Base-by-base conservation (phyloP, 2,113 vertebrate genomes). In the Zeus faber region DNA sequence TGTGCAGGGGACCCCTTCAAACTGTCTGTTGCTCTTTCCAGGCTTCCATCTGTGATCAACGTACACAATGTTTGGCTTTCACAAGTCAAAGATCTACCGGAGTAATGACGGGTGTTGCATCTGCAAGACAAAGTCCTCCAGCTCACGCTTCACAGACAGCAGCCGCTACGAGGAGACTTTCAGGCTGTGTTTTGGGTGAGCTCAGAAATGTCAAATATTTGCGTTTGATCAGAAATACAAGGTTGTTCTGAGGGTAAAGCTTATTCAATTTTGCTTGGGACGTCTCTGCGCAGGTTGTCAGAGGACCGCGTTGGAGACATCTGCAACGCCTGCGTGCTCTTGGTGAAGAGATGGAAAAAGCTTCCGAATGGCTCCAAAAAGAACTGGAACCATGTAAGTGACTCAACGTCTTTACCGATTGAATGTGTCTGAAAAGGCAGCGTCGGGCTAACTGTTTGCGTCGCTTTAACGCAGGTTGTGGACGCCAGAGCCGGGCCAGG, bases 111-210 rank as follows among this genome's bases (percentile, higher is more conserved):
- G 91, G 48, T 92, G 91, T 56, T 92, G 91, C 74, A 92, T 92
- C 65, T 92, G 91, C 72, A 92, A 92, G 72, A 91, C 91, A 74
- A 92, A 92, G 81, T 91, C 91, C 6, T 92, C 91, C 56, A 92
- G 91, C 23, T 92, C 91, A 29, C 87, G 90, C 8, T 92, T 92
- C 75, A 92, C 91, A 54, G 89, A 91, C 89, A 92, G 91, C 81
- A 83, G 88, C 39, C 77, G 90, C 60, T 92, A 92, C 54, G 88
- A 92, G 22, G 90, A 91, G 56, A 91, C 86, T 2, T 92, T 92
- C 81, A 78, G 82, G 24, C 86, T 90, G 33, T 92, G 91, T 63
- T 92, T 92, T 62, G 90, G 91, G 91, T 92, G 74, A 82, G 25
- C 20, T 55, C 23, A 7, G 17, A 1, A n/a, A 2, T 27, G 11